phyloP scores from a whole-genome alignment of 1,140 invertebrate species.

The Trichonephila inaurata region DNA sequence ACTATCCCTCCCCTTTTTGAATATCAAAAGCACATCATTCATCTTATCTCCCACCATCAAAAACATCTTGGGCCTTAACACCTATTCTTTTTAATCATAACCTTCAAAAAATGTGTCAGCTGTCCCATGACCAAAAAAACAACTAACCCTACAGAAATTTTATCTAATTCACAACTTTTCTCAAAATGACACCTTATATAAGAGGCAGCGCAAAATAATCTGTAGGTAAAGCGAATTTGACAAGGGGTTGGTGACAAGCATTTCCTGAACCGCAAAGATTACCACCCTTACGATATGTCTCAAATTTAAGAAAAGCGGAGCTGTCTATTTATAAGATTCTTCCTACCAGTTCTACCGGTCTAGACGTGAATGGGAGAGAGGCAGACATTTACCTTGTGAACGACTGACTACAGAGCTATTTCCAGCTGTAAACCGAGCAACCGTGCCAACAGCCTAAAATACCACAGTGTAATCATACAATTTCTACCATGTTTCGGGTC shows the following conservation, averaged over 20 bases:
- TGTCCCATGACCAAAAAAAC: neutral
- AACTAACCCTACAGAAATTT: neutral
- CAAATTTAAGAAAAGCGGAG: constrained; percentile 1
- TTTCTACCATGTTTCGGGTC: neutral
- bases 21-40: neutral
- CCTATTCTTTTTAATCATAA: neutral
- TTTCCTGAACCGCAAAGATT: neutral
- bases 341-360: constrained; percentile 19
- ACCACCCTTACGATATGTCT: neutral
- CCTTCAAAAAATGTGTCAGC: neutral
- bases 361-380: constrained; percentile 48
- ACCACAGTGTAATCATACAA: constrained; percentile 27
- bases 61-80: neutral
- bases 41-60: neutral
- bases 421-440: constrained; percentile 3
- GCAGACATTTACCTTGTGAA: constrained; percentile 50
- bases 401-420: neutral
- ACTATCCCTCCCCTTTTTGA: no score
- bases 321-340: neutral
- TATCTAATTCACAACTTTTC: neutral
- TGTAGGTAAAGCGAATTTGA: neutral
- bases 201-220: neutral
- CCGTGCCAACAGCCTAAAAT: constrained; percentile 57
- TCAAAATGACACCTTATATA: neutral
- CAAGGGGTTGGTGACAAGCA: neutral